Evolutionary conservation across 2,797 vertebrate species (phyloP), one percentile per base, ranked within the genome.

Genomic region (Pterois miles): DNA sequence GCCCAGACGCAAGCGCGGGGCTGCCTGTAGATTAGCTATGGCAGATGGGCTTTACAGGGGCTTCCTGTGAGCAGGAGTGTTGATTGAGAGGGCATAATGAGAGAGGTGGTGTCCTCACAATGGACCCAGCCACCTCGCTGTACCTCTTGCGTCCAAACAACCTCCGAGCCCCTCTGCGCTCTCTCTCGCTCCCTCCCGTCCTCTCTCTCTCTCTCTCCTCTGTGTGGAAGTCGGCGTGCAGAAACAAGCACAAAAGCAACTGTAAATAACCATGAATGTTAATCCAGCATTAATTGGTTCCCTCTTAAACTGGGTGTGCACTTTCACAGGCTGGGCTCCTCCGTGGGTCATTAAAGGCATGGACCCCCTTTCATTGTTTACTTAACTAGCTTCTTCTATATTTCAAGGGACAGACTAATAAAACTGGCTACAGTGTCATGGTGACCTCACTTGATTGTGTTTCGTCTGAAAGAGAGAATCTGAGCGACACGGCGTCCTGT

Each of bases 71-170:
- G 95, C 97, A 93, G 95, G 95, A 97, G 97, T 96, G 97, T 97
- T 98, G 98, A 99, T 98, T 99, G 98, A 99, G 98, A 97, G 97
- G 96, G 96, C 95, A 98, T 99, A 99, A 99, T 98, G 98, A 98
- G 98, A 97, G 98, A 98, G 97, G 97, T 98, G 97, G 97, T 97
- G 96, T 98, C 97, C 95, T 94, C 95, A 99, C 98, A 99, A 99
- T 97, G 96, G 96, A 95, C 94, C 93, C 96, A 96, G 96, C 96
- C 98, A 98, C 97, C 98, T 98, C 97, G 94, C 97, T 97, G 97
- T 97, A 97, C 97, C 97, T 97, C 96, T 96, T 93, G 94, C 96
- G 95, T 97, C 97, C 97, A 98, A 99, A 99, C 98, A 98, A 97
- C 96, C 96, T 95, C 96, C 92, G 93, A 94, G 96, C 95, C 96